phyloP scores from a whole-genome alignment of 1,140 invertebrate genomes.

The Chelonus insularis region DNA sequence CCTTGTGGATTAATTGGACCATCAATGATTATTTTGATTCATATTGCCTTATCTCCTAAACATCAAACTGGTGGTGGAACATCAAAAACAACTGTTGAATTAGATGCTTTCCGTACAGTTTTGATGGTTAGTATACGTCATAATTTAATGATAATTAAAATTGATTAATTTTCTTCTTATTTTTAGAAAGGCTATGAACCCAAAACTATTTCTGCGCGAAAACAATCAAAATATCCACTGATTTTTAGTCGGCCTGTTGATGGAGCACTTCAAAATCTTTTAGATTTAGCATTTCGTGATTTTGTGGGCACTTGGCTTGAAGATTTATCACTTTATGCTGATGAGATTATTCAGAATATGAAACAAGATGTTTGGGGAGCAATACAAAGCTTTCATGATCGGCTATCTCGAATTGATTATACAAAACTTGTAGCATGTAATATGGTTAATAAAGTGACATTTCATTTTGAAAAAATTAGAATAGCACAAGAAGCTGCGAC shows the following conservation, averaged over 20 bases:
- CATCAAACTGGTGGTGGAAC: conserved; percentile 59
- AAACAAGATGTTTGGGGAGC: conserved; percentile 84
- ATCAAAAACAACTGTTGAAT: conserved; percentile 54
- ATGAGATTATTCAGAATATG: conserved; percentile 65
- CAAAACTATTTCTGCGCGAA: conserved; percentile 39
- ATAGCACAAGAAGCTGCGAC: conserved; percentile 74
- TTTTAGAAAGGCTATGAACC: conserved; percentile 48
- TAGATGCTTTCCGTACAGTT: conserved; percentile 58
- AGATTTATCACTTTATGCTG: conserved; percentile 65
- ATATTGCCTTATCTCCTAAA: conserved; percentile 59
- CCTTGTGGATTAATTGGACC: conserved; percentile 49
- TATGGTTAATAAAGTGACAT: conserved; percentile 76
- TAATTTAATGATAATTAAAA: too few relatives aligned
- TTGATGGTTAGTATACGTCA: conserved; percentile 53
- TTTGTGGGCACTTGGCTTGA: conserved; percentile 77
- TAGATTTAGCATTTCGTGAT: conserved; percentile 79
- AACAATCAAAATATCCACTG: conserved; percentile 63
- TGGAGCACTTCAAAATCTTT: conserved; percentile 77
- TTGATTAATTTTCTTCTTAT: too few relatives aligned
- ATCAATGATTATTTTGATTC: conserved; percentile 55
- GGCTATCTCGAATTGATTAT: conserved; percentile 74
- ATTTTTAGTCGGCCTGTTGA: conserved; percentile 82
- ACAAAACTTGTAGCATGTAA: conserved; percentile 81
- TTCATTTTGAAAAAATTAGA: conserved; percentile 84
- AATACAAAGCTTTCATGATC: conserved; percentile 74